phyloP scores from a whole-genome alignment of 2,888 invertebrate species.

The Melinaea marsaeus region DNA sequence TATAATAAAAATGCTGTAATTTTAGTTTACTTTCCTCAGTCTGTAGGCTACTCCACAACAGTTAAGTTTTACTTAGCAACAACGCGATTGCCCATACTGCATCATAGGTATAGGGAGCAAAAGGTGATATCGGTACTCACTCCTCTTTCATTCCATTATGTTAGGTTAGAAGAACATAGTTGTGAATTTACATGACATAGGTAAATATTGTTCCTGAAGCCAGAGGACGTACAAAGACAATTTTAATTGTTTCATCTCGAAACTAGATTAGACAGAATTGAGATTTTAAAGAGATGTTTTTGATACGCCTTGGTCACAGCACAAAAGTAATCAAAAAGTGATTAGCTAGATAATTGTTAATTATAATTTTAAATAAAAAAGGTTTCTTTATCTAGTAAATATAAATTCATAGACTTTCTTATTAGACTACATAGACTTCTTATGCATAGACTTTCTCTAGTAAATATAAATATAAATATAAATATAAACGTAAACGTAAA shows the following conservation, averaged over 20 bases:
- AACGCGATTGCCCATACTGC: slow-evolving; percentile 94
- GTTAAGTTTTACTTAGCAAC: slow-evolving; percentile 82
- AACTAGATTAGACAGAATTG: background rate
- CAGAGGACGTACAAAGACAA: background rate
- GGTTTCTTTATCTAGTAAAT: too few species aligned
- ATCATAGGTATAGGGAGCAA: slow-evolving; percentile 90
- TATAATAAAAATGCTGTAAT: slow-evolving; percentile 84
- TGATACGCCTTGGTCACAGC: background rate
- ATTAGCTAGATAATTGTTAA: too few species aligned
- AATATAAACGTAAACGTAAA: too few species aligned
- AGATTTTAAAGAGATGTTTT: background rate
- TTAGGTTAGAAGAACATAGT: too few species aligned
- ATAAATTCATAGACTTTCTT: too few species aligned
- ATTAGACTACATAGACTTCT: too few species aligned
- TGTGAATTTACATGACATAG: too few species aligned
- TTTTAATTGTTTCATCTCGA: background rate
- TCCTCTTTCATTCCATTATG: slow-evolving; percentile 74
- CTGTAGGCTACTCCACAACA: slow-evolving; percentile 71
- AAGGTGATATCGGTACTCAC: slow-evolving; percentile 79
- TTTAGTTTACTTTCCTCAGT: slow-evolving; percentile 47
- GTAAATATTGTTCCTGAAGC: too few species aligned
- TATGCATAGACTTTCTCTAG: too few species aligned
- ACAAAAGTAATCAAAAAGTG: too few species aligned
- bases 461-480: too few species aligned
- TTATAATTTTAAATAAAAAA: too few species aligned